These are phyloP conservation scores for Lithobates pipiens DNA, from an alignment of 2,797 vertebrate genomes.

Conservation along the genomic window DNA sequence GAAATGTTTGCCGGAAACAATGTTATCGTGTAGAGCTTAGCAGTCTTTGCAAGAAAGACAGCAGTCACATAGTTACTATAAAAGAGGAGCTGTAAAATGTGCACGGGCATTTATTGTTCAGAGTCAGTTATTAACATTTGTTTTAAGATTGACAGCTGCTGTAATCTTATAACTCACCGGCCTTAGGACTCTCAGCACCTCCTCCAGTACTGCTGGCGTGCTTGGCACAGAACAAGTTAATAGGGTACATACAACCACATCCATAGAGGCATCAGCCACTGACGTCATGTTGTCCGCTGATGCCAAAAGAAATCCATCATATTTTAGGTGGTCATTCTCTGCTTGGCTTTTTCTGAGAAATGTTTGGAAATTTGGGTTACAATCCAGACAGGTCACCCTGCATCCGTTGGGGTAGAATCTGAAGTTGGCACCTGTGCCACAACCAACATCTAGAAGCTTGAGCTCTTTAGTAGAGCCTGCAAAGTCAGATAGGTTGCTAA, in stretches of 20 bases:
- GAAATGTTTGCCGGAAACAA: too few relatives aligned
- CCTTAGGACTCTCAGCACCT: slow-evolving; percentile 74
- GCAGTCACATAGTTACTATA: too few relatives aligned
- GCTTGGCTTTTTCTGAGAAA: slow-evolving; percentile 66
- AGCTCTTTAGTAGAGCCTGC: slow-evolving; percentile 14
- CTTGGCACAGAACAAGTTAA: slow-evolving; percentile 77
- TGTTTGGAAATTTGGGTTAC: slow-evolving; percentile 60
- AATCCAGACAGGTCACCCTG: slow-evolving; percentile 55
- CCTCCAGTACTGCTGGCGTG: slow-evolving; percentile 70
- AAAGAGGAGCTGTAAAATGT: too few relatives aligned
- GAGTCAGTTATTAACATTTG: too few relatives aligned
- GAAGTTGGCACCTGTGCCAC: slow-evolving; percentile 60
- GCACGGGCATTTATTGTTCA: too few relatives aligned
- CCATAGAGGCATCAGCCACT: slow-evolving; percentile 72
- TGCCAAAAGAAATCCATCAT: slow-evolving; percentile 73
- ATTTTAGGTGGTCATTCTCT: slow-evolving; percentile 71
- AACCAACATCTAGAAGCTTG: slow-evolving; percentile 56
- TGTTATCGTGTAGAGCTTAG: too few relatives aligned
- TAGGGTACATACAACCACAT: slow-evolving; percentile 79
- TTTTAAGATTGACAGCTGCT: too few relatives aligned
- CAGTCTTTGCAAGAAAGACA: too few relatives aligned
- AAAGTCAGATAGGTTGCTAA: slow-evolving; percentile 50
- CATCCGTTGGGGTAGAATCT: slow-evolving; percentile 53
- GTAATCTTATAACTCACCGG: slow-evolving; percentile 70
- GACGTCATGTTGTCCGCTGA: slow-evolving; percentile 76